Evolutionary conservation across 2,797 vertebrate genomes (phyloP).

Genomic region (Protosalanx chinensis): DNA sequence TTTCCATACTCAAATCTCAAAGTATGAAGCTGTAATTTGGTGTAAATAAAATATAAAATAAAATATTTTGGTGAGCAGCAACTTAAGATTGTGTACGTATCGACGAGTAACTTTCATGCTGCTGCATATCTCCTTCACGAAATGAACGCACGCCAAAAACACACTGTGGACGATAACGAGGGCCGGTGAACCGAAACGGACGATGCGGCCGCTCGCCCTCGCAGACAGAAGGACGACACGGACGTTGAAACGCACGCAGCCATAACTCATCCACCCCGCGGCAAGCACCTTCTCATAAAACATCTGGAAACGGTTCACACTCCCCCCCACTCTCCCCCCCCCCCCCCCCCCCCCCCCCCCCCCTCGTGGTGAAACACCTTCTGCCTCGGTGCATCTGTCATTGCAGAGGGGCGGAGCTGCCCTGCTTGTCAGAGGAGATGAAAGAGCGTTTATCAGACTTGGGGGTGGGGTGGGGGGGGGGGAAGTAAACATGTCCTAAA

Average conservation of each 20-base stretch:
- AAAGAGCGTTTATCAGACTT: conserved; percentile 60
- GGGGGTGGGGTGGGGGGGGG: not conserved
- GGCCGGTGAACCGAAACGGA: no score
- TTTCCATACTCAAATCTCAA: no score
- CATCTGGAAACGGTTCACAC: conserved; percentile 68
- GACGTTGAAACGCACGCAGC: not conserved
- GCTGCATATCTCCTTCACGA: no score
- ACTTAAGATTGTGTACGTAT: no score
- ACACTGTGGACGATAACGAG: no score
- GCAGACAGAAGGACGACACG: conserved; percentile 5
- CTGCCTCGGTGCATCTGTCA: conserved; percentile 60
- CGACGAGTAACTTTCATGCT: no score
- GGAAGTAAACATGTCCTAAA: conserved; percentile 68
- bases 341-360: conserved; percentile 23
- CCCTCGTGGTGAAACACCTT: conserved; percentile 49
- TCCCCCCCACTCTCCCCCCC: conserved; percentile 23
- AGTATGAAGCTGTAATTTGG: no score
- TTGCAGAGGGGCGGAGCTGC: conserved; percentile 45
- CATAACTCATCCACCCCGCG: conserved; percentile 53
- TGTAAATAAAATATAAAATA: no score
- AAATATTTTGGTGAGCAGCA: no score
- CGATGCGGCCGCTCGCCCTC: not conserved
- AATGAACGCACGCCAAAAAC: no score
- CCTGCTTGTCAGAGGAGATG: conserved; percentile 60
- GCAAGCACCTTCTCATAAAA: conserved; percentile 70